phyloP scores from a whole-genome alignment of 2,797 vertebrate genomes.

The Pipistrellus pygmaeus region DNA sequence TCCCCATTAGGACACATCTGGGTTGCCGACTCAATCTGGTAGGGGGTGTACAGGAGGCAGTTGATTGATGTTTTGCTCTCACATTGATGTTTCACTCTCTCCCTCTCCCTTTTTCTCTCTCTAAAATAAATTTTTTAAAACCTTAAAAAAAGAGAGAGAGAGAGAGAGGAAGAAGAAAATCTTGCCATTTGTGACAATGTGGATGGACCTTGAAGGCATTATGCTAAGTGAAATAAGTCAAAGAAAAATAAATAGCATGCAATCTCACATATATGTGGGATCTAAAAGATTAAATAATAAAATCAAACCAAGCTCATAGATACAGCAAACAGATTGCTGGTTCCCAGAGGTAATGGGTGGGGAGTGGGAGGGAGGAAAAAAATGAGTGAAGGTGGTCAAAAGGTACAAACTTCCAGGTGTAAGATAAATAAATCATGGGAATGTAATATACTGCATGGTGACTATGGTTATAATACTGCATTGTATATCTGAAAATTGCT shows the following conservation, averaged over 20 bases:
- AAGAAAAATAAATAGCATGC: neutral
- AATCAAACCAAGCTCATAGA: neutral
- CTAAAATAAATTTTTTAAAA: neutral
- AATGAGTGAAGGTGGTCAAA: neutral
- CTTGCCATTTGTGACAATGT: neutral
- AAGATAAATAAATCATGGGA: neutral
- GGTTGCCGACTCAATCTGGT: neutral
- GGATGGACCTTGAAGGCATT: neutral
- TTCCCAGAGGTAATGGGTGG: neutral
- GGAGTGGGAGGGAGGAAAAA: neutral
- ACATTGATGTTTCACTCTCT: neutral
- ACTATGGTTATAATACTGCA: neutral
- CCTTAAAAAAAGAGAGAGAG: neutral
- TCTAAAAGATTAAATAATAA: neutral
- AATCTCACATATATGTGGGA: neutral
- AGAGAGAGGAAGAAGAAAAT: neutral
- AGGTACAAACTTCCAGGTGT: neutral
- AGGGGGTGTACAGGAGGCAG: neutral
- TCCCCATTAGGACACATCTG: neutral
- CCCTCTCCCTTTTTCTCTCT: neutral
- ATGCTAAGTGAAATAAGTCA: neutral
- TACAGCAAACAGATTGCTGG: neutral
- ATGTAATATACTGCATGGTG: neutral
- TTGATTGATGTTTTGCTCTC: neutral
- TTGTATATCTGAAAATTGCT: constrained; percentile 11